Conservation (phyloP, 92 coral and sea anemone genomes). For the Blastomussa wellsi region DNA sequence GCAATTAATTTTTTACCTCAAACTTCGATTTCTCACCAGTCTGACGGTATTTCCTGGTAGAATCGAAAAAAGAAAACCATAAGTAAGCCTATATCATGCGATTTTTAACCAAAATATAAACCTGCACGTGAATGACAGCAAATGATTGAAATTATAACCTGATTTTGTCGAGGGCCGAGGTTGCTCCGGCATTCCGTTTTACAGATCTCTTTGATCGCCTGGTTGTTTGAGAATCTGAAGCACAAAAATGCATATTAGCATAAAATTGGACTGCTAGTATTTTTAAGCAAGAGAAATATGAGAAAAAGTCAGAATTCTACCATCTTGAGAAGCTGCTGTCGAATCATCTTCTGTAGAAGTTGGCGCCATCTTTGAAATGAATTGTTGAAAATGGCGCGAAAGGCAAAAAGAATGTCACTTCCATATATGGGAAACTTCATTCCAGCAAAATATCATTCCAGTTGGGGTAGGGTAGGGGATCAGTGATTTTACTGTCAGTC, state of each 20-base stretch:
- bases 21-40: slow-evolving; percentile 90
- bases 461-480: slow-evolving; percentile 5
- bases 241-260: neutral
- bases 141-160: slow-evolving; percentile 60
- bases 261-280: neutral
- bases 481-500: too few relatives aligned
- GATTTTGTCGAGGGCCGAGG: slow-evolving; percentile 89
- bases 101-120: neutral
- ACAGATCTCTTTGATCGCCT: slow-evolving; percentile 89
- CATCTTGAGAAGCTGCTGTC: slow-evolving; percentile 75
- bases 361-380: slow-evolving; percentile 95
- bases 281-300: neutral
- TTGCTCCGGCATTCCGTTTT: slow-evolving; percentile 79
- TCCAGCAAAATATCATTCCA: too few relatives aligned
- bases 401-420: slow-evolving; percentile 3
- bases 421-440: slow-evolving; percentile 30
- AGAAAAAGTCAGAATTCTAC: slow-evolving; percentile 28
- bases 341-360: slow-evolving; percentile 52
- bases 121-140: neutral
- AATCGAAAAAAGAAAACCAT: neutral
- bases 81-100: neutral
- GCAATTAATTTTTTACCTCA: slow-evolving; percentile 58
- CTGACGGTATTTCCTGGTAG: slow-evolving; percentile 82
- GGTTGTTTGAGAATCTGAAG: slow-evolving; percentile 64
- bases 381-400: slow-evolving; percentile 98